Evolutionary conservation across 1,140 invertebrate genomes (phyloP), one percentile per base, ranked within the genome.

Genomic region (Aricia agestis): DNA sequence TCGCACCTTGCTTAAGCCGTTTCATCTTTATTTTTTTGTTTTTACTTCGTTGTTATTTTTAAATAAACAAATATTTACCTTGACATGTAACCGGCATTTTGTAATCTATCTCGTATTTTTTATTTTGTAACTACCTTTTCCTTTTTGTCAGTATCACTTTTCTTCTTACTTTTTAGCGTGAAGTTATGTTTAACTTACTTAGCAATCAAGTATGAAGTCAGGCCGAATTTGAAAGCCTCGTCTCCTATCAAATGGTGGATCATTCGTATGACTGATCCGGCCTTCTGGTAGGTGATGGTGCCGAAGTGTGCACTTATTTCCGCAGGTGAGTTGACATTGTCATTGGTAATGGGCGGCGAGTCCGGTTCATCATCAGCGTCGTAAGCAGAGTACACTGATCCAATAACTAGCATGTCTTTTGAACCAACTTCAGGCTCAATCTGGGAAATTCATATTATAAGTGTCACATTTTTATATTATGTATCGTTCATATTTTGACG

Each of bases 181-280:
- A 32, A 32, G 6, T 3, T 32, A n/a, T n/a, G n/a, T n/a, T n/a
- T n/a, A 36, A 80, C 82, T 84, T 74, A 87, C 86, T 87, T 84
- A 1, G 71, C 58, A 15, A 63, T 81, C 1, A 95, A 81, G 77
- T 95, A 95, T 6, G 80, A 65, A 45, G 92, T 89, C n/a, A 96
- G 80, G 7, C 94, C 95, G 69, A 83, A 83, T 78, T 91, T 89
- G 79, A 97, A 97, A 4, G 92, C 93, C 0, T 92, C 87, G 67
- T 94, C 86, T 6, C 95, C 95, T 18, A 97, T 86, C 58, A 95
- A 93, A 78, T 95, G 93, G 72, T 94, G 92, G 80, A 96, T 94
- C 96, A 97, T 97, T 65, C 96, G 89, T 15, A 97, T 94, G 7
- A 97, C 91, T 1, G 94, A 93, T 6, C 93, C 95, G 59, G 93